Base-by-base conservation (phyloP, 2,888 invertebrate genomes). In the Amitus sp. region DNA sequence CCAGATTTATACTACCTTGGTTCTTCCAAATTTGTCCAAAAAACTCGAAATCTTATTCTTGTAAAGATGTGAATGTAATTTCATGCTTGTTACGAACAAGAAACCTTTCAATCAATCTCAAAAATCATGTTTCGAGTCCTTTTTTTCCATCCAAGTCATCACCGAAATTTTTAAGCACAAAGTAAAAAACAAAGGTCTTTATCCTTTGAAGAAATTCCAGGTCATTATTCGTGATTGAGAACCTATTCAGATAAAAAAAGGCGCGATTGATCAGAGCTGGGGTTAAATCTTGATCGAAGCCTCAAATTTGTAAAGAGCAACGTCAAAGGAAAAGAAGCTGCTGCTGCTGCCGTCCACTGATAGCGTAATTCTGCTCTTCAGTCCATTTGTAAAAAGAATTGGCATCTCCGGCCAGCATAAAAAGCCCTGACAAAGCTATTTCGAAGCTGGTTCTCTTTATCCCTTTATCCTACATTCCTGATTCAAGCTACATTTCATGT, bases 321-420 rank as follows among this genome's bases (percentile, higher is more conserved):
- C 20, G 23, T 20, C 23, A 27, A 27, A 45, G 23, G 27, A 12
- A 45, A 45, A 23, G 27, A 45, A 23, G 19, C 17, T 18, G 19
- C 17, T 19, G 40, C 19, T n/a, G 19, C 17, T 18, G 19, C 17
- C 40, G 40, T 40, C 19, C 10, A 18, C n/a, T 18, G 19, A 19
- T 40, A 40, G 10, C 33, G 39, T 40, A 46, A 40, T 43, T 43
- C 47, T 47, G 60, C 51, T 55, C 43, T 50, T 34, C 20, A 33
- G 60, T 61, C 43, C 55, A 61, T 61, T 61, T 61, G 55, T 61
- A 61, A 61, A 55, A 51, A 55, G 55, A 61, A 61, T 61, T 43
- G 60, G 55, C 60, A 50, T 55, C 49, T 37, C 55, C 51, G 50
- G 43, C 59, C 47, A 37, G 17, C 43, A 17, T 34, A 50, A 61